Evolutionary conservation across 53 echinoderm and acorn worm genomes (phyloP).

Genomic region (Paracentrotus lividus): DNA sequence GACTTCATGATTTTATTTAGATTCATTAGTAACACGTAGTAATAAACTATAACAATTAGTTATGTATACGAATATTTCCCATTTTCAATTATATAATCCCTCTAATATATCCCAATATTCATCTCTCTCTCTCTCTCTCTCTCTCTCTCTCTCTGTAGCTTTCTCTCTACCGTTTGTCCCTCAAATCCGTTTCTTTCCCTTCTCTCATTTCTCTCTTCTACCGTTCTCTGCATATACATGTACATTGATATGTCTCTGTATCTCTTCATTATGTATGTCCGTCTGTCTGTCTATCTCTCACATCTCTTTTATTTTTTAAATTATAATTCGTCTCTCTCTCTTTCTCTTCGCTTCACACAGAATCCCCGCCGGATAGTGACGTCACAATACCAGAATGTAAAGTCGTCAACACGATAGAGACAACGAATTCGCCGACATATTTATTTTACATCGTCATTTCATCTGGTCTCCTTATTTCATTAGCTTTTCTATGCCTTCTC

Average conservation of each 20-base stretch:
- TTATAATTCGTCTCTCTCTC: neutral
- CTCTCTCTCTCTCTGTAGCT: neutral
- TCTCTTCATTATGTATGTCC: too few species aligned
- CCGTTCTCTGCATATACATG: too few species aligned
- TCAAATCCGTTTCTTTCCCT: neutral
- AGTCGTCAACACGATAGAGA: constrained; percentile 7
- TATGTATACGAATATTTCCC: too few species aligned
- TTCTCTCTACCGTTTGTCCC: neutral
- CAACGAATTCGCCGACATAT: neutral
- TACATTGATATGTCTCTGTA: too few species aligned
- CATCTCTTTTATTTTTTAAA: too few species aligned
- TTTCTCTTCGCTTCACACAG: neutral
- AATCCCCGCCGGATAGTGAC: neutral
- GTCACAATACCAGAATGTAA: neutral
- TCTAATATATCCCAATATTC: neutral
- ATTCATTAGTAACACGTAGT: too few species aligned
- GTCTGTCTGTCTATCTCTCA: too few species aligned
- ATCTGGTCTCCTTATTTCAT: neutral
- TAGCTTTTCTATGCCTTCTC: constrained; percentile 10
- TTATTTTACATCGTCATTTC: neutral
- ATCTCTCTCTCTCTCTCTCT: neutral
- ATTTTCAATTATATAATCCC: too few species aligned
- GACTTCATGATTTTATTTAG: too few species aligned
- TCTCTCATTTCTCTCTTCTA: neutral
- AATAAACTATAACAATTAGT: too few species aligned